phyloP scores from a whole-genome alignment of 2,888 invertebrate genomes.

The Taphrorychus bicolor region DNA sequence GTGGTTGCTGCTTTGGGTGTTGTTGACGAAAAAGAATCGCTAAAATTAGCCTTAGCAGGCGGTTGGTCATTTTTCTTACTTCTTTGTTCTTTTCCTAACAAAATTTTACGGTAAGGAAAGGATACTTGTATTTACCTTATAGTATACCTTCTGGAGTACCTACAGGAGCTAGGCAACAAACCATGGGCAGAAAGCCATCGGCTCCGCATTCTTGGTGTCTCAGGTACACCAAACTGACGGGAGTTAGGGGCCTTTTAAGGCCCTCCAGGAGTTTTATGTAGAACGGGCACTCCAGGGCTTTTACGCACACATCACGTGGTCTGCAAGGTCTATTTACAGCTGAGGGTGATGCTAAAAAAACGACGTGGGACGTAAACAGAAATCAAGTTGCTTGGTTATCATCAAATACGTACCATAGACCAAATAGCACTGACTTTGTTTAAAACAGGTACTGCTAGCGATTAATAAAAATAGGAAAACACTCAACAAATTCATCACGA shows the following conservation, averaged over 20 bases:
- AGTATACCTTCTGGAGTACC: too few relatives aligned
- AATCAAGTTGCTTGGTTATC: too few relatives aligned
- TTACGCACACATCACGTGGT: slow-evolving; percentile 30
- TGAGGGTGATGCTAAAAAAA: neutral
- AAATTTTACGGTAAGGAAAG: too few relatives aligned
- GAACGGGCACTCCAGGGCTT: slow-evolving; percentile 40
- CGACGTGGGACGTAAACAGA: too few relatives aligned
- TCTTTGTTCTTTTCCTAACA: neutral
- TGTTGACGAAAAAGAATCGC: neutral
- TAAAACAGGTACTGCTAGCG: too few relatives aligned
- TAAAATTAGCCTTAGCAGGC: neutral
- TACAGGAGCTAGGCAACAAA: slow-evolving; percentile 45
- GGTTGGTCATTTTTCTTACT: neutral
- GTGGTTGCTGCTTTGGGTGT: neutral
- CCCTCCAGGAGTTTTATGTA: slow-evolving; percentile 42
- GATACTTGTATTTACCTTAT: neutral
- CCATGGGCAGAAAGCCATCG: slow-evolving; percentile 46
- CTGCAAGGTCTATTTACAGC: slow-evolving; percentile 24
- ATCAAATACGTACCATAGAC: too few relatives aligned
- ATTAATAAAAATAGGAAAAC: too few relatives aligned
- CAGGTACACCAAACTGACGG: slow-evolving; percentile 45
- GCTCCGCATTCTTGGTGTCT: slow-evolving; percentile 50
- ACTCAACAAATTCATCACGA: too few relatives aligned
- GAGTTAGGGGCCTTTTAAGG: slow-evolving; percentile 42
- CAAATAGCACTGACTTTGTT: too few relatives aligned